These are phyloP conservation scores for Odontothrips loti DNA, from an alignment of 2,888 invertebrate species.

Conservation along the genomic window DNA sequence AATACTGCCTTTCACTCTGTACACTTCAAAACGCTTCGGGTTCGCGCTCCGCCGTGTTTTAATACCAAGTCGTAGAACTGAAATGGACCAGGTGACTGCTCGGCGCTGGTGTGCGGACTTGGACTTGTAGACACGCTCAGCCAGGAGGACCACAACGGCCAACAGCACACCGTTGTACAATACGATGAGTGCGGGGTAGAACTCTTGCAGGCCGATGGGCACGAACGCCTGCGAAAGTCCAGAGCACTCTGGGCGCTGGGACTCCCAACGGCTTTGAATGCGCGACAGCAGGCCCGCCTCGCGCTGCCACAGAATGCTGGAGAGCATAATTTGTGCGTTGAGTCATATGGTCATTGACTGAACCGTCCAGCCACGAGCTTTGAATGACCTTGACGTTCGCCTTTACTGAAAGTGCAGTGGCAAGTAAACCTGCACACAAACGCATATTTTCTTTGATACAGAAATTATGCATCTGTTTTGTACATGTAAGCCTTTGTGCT, in stretches of 20 bases:
- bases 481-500: too few species aligned
- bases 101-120: constrained; percentile 26
- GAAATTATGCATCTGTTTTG: too few species aligned
- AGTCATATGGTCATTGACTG: too few species aligned
- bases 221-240: constrained; percentile 34
- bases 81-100: not conserved
- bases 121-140: constrained; percentile 31
- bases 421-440: too few species aligned
- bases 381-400: too few species aligned
- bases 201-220: constrained; percentile 35
- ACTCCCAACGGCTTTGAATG: constrained; percentile 35
- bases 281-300: constrained; percentile 36
- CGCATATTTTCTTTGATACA: too few species aligned
- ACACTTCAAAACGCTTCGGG: too few species aligned
- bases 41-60: too few species aligned
- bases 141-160: constrained; percentile 29
- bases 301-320: constrained; percentile 35
- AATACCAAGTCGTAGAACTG: too few species aligned
- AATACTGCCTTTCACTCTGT: too few species aligned
- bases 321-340: not conserved
- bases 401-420: too few species aligned
- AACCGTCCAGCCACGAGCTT: too few species aligned
- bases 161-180: constrained; percentile 32
- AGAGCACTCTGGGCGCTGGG: constrained; percentile 35
- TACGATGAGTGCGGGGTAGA: constrained; percentile 35